These are phyloP conservation scores for Chloromyia formosa DNA, from an alignment of 2,888 invertebrate genomes.

Conservation along the genomic window DNA sequence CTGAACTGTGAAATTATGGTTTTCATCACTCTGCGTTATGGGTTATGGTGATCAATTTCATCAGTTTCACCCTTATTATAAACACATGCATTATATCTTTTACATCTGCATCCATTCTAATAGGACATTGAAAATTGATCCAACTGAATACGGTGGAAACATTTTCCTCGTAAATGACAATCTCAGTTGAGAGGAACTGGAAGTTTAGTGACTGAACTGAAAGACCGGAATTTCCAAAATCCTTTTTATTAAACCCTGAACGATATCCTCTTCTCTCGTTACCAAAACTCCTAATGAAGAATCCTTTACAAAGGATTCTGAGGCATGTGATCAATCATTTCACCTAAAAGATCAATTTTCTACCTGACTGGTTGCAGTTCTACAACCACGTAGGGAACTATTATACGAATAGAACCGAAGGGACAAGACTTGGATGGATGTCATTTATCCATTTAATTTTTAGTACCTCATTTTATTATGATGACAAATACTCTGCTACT, in stretches of 20 bases:
- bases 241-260: background rate
- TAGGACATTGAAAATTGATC: constrained; percentile 3
- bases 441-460: constrained; percentile 32
- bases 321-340: constrained; percentile 29
- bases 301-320: background rate
- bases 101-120: constrained; percentile 17
- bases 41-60: constrained; percentile 8
- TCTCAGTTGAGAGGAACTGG: background rate
- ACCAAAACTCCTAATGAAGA: background rate
- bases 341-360: constrained; percentile 33
- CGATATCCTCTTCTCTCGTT: constrained; percentile 4
- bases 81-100: constrained; percentile 21
- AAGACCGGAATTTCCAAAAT: constrained; percentile 19
- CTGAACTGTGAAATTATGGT: constrained; percentile 9
- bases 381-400: too few relatives aligned
- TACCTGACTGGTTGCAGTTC: constrained; percentile 18
- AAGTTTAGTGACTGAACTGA: background rate
- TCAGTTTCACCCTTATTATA: constrained; percentile 14
- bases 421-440: constrained; percentile 12
- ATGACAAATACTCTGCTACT: constrained; percentile 34
- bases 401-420: background rate
- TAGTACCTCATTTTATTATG: constrained; percentile 33
- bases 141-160: background rate
- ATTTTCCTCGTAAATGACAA: background rate
- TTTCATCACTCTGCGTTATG: background rate